These are phyloP conservation scores for Crypturellus undulatus DNA, from an alignment of 2,113 vertebrate species.

Conservation along the genomic window DNA sequence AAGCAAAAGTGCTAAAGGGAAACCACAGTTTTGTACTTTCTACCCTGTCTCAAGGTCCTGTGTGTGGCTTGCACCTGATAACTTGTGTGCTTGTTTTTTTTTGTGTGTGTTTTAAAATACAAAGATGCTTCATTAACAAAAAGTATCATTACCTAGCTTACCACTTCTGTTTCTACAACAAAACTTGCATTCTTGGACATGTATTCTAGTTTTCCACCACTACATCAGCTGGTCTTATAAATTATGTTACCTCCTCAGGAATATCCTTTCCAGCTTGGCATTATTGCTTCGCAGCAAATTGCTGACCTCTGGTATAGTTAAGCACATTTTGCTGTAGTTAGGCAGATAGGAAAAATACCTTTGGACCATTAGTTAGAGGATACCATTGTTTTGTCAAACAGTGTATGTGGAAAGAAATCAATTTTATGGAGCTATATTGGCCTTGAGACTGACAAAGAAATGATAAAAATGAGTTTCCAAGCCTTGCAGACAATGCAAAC, in stretches of 20 bases:
- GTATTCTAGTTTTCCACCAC: neutral
- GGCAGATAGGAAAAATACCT: neutral
- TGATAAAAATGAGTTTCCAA: neutral
- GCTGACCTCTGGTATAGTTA: neutral
- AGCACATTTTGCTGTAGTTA: neutral
- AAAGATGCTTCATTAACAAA: neutral
- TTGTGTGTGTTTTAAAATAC: neutral
- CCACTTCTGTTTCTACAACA: neutral
- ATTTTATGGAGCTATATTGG: neutral
- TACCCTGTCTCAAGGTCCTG: neutral
- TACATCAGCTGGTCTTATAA: neutral
- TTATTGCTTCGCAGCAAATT: neutral
- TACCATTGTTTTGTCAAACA: neutral
- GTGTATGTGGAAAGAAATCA: neutral
- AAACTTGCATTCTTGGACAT: neutral
- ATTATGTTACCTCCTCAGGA: conserved; percentile 16
- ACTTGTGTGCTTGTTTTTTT: neutral
- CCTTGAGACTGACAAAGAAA: conserved; percentile 28
- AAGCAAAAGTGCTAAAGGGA: neutral
- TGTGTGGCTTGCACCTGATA: neutral
- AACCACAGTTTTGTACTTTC: neutral
- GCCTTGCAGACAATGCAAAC: conserved; percentile 4
- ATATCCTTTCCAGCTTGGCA: neutral
- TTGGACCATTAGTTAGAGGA: neutral
- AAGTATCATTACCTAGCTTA: neutral